phyloP scores from a whole-genome alignment of 2,113 vertebrate genomes.

The Tympanuchus pallidicinctus region DNA sequence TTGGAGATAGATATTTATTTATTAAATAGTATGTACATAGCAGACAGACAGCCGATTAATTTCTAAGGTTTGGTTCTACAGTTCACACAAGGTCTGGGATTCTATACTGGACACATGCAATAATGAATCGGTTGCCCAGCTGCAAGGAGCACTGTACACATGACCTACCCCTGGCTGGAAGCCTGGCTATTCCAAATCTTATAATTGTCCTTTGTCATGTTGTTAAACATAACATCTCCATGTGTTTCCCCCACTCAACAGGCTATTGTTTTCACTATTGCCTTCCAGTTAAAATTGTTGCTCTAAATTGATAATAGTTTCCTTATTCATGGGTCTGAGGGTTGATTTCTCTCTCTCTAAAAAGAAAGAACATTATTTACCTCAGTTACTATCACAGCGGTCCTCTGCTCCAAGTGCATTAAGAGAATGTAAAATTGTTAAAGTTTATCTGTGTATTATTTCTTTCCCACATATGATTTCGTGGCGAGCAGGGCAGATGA shows the following conservation, averaged over 20 bases:
- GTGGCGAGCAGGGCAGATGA: not conserved
- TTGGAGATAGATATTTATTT: not conserved
- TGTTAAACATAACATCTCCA: not conserved
- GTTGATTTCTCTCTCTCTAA: not conserved
- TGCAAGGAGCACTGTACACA: rapidly evolving
- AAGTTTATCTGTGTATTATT: not conserved
- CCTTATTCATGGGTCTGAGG: not conserved
- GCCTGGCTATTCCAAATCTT: not conserved
- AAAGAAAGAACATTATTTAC: not conserved
- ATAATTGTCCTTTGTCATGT: not conserved
- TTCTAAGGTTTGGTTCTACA: not conserved
- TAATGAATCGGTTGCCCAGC: not conserved
- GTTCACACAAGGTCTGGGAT: not conserved
- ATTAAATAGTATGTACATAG: not conserved
- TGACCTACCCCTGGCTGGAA: not conserved
- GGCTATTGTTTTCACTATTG: not conserved
- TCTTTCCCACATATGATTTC: not conserved
- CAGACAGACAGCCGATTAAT: not conserved
- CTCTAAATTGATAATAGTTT: not conserved
- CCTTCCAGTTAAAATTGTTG: not conserved
- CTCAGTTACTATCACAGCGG: not conserved
- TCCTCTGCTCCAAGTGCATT: not conserved
- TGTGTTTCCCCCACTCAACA: not conserved
- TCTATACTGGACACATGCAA: not conserved
- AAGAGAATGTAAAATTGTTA: not conserved